Conservation (phyloP, 2,797 vertebrate species). For the Peromyscus eremicus region DNA sequence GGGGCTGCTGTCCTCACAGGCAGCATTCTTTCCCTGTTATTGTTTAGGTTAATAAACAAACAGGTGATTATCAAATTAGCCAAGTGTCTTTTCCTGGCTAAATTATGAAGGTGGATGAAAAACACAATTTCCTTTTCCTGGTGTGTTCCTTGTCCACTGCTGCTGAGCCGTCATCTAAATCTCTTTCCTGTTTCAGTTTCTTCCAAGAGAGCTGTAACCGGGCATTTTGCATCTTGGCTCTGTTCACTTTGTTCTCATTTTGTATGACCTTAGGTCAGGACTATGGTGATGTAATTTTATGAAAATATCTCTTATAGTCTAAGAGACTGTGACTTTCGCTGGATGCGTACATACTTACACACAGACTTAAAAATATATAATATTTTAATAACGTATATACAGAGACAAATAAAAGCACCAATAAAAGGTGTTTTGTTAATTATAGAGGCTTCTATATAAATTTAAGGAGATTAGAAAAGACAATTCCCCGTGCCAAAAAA, state of each 20-base stretch:
- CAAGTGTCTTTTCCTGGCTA: background rate
- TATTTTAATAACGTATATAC: background rate
- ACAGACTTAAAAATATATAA: background rate
- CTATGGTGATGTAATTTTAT: background rate
- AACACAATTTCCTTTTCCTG: background rate
- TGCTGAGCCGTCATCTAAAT: background rate
- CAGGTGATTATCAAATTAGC: background rate
- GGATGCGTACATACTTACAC: no score
- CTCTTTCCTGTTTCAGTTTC: background rate
- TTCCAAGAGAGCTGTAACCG: background rate
- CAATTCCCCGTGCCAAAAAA: background rate
- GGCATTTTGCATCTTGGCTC: background rate
- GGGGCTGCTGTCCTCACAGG: background rate
- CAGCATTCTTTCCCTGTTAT: background rate
- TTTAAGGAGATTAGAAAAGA: background rate
- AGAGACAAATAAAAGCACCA: background rate
- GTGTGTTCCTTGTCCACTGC: background rate
- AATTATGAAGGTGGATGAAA: background rate
- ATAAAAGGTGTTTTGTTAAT: background rate
- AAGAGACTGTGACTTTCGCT: background rate
- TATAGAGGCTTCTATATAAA: background rate
- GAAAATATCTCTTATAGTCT: background rate
- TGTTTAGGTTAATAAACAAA: background rate
- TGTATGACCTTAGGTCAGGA: background rate
- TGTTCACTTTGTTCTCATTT: background rate